phyloP scores from a whole-genome alignment of 2,113 vertebrate species.

The Chiloscyllium plagiosum region DNA sequence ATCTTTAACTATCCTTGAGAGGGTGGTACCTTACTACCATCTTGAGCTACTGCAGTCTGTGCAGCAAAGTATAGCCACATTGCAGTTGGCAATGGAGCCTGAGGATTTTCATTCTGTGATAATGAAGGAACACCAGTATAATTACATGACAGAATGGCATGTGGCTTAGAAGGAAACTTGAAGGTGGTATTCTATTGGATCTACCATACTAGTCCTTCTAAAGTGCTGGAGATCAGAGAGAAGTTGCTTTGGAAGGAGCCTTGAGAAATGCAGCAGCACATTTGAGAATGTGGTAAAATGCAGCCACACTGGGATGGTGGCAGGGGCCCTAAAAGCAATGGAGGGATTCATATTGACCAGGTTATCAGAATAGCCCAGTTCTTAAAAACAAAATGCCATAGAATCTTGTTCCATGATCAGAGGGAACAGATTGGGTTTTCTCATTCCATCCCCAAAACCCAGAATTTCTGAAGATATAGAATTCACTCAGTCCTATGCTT shows the following conservation, averaged over 20 bases:
- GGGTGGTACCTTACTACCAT: too few relatives aligned
- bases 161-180: neutral
- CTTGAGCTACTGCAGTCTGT: neutral
- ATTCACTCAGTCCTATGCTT: neutral
- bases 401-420: neutral
- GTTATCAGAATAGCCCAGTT: neutral
- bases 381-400: neutral
- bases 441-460: neutral
- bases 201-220: neutral
- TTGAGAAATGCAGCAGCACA: neutral
- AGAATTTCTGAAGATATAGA: neutral
- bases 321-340: neutral
- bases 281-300: neutral
- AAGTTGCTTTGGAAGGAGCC: neutral
- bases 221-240: neutral
- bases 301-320: neutral
- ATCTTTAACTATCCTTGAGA: too few relatives aligned
- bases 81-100: too few relatives aligned
- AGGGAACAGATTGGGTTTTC: neutral
- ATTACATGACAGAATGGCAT: neutral
- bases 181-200: neutral
- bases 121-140: too few relatives aligned
- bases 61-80: neutral
- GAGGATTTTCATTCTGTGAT: too few relatives aligned
- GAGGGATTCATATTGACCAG: neutral